Evolutionary conservation across 2,888 invertebrate genomes (phyloP).

Genomic region (Noctua janthina): DNA sequence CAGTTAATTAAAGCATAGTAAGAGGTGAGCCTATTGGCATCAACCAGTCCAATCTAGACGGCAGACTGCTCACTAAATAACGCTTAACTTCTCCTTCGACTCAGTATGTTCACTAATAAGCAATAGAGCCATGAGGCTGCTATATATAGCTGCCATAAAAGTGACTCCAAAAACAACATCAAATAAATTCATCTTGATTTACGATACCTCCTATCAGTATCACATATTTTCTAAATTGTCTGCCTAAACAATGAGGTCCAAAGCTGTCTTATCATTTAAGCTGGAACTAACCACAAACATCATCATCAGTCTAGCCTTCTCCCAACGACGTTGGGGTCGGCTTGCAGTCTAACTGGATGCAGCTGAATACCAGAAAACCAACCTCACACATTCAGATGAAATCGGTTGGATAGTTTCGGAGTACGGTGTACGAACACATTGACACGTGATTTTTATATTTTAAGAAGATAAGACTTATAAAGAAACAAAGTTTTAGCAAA

Average conservation of each 20-base stretch:
- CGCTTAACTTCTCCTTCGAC: not conserved
- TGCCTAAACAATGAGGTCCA: no score
- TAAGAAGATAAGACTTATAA: not conserved
- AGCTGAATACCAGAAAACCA: no score
- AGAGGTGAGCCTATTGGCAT: not conserved
- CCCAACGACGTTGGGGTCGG: no score
- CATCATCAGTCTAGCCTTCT: no score
- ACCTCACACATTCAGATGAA: not conserved
- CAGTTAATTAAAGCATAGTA: not conserved
- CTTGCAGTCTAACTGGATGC: no score
- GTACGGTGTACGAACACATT: not conserved
- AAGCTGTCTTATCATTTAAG: no score
- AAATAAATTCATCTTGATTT: no score
- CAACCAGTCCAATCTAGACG: not conserved
- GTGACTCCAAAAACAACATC: not conserved
- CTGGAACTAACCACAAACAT: not conserved
- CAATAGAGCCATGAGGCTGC: not conserved
- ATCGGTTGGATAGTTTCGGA: not conserved
- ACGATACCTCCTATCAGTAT: not conserved
- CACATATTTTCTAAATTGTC: not conserved
- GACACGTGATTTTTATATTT: not conserved
- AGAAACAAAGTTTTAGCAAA: not conserved
- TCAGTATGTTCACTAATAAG: not conserved
- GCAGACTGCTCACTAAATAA: not conserved
- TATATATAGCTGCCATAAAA: not conserved